Base-by-base conservation (phyloP, 1,140 invertebrate genomes). In the Drosophila mojavensis region DNA sequence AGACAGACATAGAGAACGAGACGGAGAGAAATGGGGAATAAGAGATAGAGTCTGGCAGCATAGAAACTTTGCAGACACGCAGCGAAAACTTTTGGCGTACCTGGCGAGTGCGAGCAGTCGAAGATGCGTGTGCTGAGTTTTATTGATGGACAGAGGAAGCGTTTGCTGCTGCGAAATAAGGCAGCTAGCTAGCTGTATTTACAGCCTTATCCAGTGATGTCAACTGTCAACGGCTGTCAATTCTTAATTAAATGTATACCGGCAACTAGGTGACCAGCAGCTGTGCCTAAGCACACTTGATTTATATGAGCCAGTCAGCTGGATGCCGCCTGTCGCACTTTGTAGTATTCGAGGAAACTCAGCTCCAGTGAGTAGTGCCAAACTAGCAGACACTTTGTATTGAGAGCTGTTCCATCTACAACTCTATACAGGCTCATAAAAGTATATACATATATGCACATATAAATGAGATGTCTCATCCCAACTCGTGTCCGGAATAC, bases 201-300 rank as follows among this genome's bases (percentile, higher is more conserved):
- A 65, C 17, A 60, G 17, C 15, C 15, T 17, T 20, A 54, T 36
- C 53, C 53, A 54, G 62, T 71, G 81, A 43, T 58, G 80, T 55
- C 75, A 78, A 78, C 75, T 86, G 83, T 86, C 82, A 36, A 53
- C 83, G 48, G 70, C 68, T 86, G 83, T 79, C 83, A 83, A 86
- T 83, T 83, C 76, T 79, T 86, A 88, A 86, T 86, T 86, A 86
- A 86, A 83, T 88, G 54, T 75, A 55, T 65, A 56, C 55, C 11
- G 63, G 54, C 48, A 48, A 13, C 43, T 64, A 39, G 26, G 10
- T 15, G 28, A 66, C 24, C 47, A 72, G 72, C 61, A 70, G 68
- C 79, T 82, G 75, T 50, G 50, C 51, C 62, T 59, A 66, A 79
- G 75, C 69, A 71, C 59, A 59, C 36, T 88, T 86, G 83, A 88